Percentiles rank a stretch among this genome's conserved stretches.
phyloP scores from a whole-genome alignment of 2,888 invertebrate species.

The Papilio demoleus region DNA sequence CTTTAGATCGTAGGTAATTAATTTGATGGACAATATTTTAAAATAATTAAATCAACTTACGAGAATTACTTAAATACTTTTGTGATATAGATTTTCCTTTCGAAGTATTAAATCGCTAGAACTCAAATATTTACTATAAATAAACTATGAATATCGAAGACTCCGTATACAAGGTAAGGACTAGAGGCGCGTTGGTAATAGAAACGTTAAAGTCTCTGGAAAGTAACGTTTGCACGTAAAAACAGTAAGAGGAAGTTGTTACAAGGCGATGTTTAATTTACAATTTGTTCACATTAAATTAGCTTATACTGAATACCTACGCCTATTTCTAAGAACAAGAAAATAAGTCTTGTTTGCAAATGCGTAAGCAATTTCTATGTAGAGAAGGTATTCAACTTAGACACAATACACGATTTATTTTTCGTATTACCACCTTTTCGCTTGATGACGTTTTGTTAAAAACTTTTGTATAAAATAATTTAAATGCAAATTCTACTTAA shows the following conservation, averaged over 20 bases:
- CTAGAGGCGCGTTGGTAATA: constrained; percentile 19
- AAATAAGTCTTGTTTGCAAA: too few species aligned
- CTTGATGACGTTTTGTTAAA: too few species aligned
- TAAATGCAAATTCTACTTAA: not conserved
- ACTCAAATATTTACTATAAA: not conserved
- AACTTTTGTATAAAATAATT: too few species aligned
- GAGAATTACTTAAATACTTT: too few species aligned
- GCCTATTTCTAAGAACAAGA: not conserved
- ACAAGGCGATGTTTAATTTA: constrained; percentile 22
- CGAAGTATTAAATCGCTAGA: not conserved
- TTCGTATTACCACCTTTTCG: too few species aligned
- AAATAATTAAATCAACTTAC: too few species aligned
- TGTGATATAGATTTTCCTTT: too few species aligned
- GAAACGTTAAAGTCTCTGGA: constrained; percentile 25
- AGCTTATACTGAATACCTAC: not conserved
- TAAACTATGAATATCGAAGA: not conserved
- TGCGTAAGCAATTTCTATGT: too few species aligned
- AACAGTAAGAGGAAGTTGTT: constrained; percentile 8
- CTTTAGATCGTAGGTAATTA: too few species aligned
- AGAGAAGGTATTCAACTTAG: too few species aligned
- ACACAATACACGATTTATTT: too few species aligned
- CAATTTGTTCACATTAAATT: constrained; percentile 19
- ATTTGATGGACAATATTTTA: too few species aligned
- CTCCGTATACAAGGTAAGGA: not conserved
- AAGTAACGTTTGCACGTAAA: constrained; percentile 26